Conservation (phyloP, 2,113 vertebrate species). For the Percina caprodes region DNA sequence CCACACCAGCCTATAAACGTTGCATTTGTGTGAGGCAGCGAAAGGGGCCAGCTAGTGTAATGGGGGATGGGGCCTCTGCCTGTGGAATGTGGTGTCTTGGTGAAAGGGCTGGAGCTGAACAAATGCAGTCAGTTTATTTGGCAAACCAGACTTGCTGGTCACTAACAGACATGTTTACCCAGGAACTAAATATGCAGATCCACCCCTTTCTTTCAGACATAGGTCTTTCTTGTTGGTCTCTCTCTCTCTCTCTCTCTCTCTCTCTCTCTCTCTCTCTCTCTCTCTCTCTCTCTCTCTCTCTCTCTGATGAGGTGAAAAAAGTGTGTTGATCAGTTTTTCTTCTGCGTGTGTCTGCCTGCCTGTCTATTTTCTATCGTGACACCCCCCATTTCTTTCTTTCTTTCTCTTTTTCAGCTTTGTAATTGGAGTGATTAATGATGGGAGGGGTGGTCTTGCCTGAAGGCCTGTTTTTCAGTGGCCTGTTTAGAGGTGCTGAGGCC, state of each 20-base stretch:
- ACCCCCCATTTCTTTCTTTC: background rate
- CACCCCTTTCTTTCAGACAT: slow-evolving; percentile 52
- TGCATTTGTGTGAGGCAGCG: slow-evolving; percentile 79
- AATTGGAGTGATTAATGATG: slow-evolving; percentile 84
- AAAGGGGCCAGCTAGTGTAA: slow-evolving; percentile 77
- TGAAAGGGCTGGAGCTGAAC: slow-evolving; percentile 80
- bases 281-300: background rate
- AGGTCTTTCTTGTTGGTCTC: background rate
- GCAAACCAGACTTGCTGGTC: slow-evolving; percentile 76
- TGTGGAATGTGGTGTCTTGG: slow-evolving; percentile 84
- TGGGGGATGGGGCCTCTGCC: slow-evolving; percentile 77
- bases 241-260: background rate
- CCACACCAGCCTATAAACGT: slow-evolving; percentile 80
- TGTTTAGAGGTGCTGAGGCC: slow-evolving; percentile 65
- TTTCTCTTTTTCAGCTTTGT: slow-evolving; percentile 75
- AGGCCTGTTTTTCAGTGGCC: slow-evolving; percentile 76
- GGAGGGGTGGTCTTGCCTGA: slow-evolving; percentile 77
- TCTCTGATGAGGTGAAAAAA: slow-evolving; percentile 12
- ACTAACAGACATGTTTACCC: slow-evolving; percentile 73
- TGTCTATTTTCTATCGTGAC: slow-evolving; percentile 41
- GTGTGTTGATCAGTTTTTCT: slow-evolving; percentile 16
- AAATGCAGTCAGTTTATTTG: slow-evolving; percentile 82
- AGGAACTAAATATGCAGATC: slow-evolving; percentile 62
- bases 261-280: background rate
- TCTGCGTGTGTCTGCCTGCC: background rate